Evolutionary conservation across 2,797 vertebrate species (phyloP).

Genomic region (Otolemur crassicaudatus): DNA sequence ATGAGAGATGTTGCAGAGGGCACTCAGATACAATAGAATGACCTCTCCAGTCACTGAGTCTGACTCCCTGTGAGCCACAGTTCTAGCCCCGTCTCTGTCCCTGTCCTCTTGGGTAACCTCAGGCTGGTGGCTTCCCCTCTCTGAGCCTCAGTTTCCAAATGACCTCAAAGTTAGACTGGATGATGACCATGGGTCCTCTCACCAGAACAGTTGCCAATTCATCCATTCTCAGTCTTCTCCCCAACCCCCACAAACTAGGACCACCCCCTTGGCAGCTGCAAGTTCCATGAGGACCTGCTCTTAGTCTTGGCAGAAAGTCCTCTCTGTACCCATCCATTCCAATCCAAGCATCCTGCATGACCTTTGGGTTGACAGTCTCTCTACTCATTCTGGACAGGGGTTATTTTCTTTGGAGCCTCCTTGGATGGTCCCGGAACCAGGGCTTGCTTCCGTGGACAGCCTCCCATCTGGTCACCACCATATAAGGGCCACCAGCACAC

Average conservation of each 20-base stretch:
- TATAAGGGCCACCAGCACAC: conserved; percentile 44
- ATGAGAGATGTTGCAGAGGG: background rate
- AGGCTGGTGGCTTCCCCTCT: background rate
- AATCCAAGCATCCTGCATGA: conserved; percentile 9
- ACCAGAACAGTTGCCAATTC: background rate
- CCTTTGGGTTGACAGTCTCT: conserved; percentile 35
- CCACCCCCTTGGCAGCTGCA: background rate
- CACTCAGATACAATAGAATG: background rate
- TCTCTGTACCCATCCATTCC: background rate
- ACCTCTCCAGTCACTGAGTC: background rate
- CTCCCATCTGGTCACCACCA: background rate
- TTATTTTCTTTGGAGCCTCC: conserved; percentile 72
- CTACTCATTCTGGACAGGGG: background rate
- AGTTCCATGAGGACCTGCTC: background rate
- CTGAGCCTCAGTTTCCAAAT: background rate
- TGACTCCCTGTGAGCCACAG: background rate
- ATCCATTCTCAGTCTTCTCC: background rate
- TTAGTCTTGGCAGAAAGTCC: conserved; percentile 38
- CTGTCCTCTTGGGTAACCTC: background rate
- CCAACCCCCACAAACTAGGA: background rate
- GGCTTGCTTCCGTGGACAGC: background rate
- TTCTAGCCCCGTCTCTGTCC: background rate
- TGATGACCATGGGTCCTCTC: background rate
- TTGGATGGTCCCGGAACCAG: background rate
- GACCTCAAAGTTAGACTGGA: background rate